Evolutionary conservation across 2,888 invertebrate genomes (phyloP), one percentile per base, ranked within the genome.

Genomic region (Hydroisotoma schaefferi): DNA sequence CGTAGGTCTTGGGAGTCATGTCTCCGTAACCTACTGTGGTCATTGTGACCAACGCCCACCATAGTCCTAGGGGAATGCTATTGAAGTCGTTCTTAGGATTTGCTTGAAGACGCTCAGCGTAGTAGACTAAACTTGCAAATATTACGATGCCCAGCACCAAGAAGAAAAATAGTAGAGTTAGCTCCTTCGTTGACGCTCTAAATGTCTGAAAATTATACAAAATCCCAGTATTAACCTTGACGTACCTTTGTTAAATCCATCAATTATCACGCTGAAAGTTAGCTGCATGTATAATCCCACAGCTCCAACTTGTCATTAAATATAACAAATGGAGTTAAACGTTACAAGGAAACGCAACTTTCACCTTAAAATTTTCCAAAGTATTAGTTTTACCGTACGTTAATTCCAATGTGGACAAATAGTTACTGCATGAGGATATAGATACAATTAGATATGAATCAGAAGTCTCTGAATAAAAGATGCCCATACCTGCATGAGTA

Each of bases 1-100:
- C 89, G 78, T 97, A 97, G 44, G 97, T 97, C 79, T 95, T 95
- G 65, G 97, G 95, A 73, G 90, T 94, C 94, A 97, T 97, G 79
- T 97, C 95, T 61, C 97, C 97, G 78, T 97, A 98, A 46, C 97
- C 97, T 61, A 97, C 95, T 0, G 94, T 94, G 73, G 97, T 98
- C 97, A 98, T 97, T 72, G 97, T 97, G 26, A 66, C 63, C 79
- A 97, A 84, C 47, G 97, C 97, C 97, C 97, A 98, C 97, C 97
- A 97, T 70, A 97, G 81, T 38, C 97, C 97, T 74, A 94, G 82
- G 47, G 97, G 97, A 82, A 98, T 98, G 79, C 94, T 94, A 78
- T 94, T 93, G 82, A 98, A 98, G 80, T 95, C 94, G 80, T 97
- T 97, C 78, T 93, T 87, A 64, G 93, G 93, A 80, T 93, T 92